Evolutionary conservation across 2,113 vertebrate genomes (phyloP), one percentile per base, ranked within the genome.

Genomic region (Phyllopteryx taeniolatus): DNA sequence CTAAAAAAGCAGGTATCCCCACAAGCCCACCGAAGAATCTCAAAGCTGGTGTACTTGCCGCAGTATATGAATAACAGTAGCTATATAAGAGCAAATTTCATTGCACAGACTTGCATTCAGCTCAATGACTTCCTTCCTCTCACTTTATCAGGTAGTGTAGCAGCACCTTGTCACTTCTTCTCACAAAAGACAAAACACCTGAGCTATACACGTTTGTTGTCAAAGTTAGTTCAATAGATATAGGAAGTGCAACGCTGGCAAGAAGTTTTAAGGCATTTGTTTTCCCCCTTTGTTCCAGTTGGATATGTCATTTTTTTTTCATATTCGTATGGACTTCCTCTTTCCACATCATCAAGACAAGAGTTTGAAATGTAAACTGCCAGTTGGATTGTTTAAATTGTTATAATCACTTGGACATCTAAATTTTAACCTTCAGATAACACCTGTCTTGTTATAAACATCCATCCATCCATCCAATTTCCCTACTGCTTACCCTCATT

Each of bases 171-270:
- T 78, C 68, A 69, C 61, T 62, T 72, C 39, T 63, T 72, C 54
- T 77, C 64, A 51, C 54, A 17, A 61, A 35, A 69, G 15, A 35
- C 3, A 75, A 87, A 87, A 86, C 79, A 84, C 83, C 76, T 83
- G 63, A 84, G 76, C 79, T 84, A 53, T 53, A 83, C 77, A 87
- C 66, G 54, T 86, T 86, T 88, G 68, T 79, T 83, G 67, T 46
- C 56, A 76, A 87, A 86, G 80, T 85, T 79, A 66, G 77, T 76
- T 70, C 72, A 67, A 67, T 67, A 70, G 67, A 74, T 72, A 66
- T 57, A 72, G 67, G 69, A 77, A 70, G 73, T 85, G 74, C 72
- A 69, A 70, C 68, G 67, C 64, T 78, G 67, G 44, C 70, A 85
- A 74, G 82, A 84, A 60, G 31, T 61, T 43, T 43, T 11, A 1